These are phyloP conservation scores for Diplodus sargus DNA, from an alignment of 2,797 vertebrate genomes.

Conservation along the genomic window DNA sequence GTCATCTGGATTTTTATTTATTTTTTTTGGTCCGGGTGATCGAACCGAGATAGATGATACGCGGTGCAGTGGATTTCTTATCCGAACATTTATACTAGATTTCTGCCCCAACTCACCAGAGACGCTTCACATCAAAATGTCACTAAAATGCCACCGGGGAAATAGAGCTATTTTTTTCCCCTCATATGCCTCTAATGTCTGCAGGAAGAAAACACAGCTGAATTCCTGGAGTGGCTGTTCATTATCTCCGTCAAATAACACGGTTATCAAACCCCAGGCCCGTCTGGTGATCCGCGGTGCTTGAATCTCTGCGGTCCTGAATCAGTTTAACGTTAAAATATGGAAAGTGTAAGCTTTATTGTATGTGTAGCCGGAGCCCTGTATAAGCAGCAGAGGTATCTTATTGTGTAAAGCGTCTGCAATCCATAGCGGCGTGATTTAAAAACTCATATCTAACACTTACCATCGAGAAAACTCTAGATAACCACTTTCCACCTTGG, in stretches of 20 bases:
- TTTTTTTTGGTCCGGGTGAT: constrained; percentile 54
- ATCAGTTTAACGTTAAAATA: constrained; percentile 41
- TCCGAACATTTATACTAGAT: constrained; percentile 75
- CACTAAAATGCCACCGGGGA: constrained; percentile 87
- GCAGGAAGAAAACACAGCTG: constrained; percentile 63
- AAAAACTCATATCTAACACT: constrained; percentile 8
- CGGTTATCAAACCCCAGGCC: constrained; percentile 42
- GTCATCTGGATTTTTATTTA: constrained; percentile 57
- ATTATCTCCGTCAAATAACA: constrained; percentile 80
- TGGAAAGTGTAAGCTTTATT: constrained; percentile 28
- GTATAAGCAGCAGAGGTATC: constrained; percentile 31
- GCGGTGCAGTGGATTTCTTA: constrained; percentile 60
- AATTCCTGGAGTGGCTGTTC: constrained; percentile 75
- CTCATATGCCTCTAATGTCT: constrained; percentile 71
- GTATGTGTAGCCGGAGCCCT: constrained; percentile 22
- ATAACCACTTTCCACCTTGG: not conserved
- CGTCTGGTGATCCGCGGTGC: constrained; percentile 47
- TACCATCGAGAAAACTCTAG: not conserved
- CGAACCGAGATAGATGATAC: constrained; percentile 72
- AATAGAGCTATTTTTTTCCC: constrained; percentile 74
- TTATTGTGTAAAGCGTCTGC: not conserved
- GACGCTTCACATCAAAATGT: constrained; percentile 85
- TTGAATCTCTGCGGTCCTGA: constrained; percentile 54
- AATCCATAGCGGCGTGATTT: not conserved
- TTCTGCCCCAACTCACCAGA: constrained; percentile 71